Evolutionary conservation across 2,797 vertebrate species (phyloP).

Genomic region (Parauchenoglanis punctatus): DNA sequence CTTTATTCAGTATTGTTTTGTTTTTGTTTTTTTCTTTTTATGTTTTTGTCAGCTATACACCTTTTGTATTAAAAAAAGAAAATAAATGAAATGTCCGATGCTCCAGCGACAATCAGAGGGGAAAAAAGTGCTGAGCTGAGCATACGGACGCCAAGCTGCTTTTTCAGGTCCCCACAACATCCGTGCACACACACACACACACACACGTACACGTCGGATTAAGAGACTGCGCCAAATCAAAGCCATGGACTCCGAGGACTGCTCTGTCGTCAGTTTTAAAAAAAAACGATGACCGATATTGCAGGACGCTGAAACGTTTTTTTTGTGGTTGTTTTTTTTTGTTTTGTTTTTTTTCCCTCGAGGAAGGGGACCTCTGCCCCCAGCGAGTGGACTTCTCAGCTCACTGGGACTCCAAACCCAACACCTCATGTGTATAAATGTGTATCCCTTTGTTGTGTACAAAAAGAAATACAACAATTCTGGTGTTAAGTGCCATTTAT

Average conservation of each 20-base stretch:
- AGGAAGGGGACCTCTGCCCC: constrained; percentile 10
- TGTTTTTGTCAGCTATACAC: constrained; percentile 44
- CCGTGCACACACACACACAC: constrained; percentile 9
- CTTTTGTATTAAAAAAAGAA: constrained; percentile 8
- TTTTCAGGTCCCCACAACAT: constrained; percentile 45
- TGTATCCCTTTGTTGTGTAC: constrained; percentile 53
- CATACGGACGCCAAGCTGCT: constrained; percentile 66
- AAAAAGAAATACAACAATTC: constrained; percentile 56
- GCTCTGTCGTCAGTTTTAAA: neutral
- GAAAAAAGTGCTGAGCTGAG: constrained; percentile 57
- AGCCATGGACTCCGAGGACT: constrained; percentile 30
- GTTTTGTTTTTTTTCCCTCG: neutral
- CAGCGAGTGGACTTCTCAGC: neutral
- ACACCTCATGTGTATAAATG: constrained; percentile 57
- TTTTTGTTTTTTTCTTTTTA: constrained; percentile 37
- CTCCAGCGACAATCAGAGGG: constrained; percentile 72
- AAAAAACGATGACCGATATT: neutral
- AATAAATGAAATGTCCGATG: constrained; percentile 43
- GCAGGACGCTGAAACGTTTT: neutral
- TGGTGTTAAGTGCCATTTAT: constrained; percentile 84
- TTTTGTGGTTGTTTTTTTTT: neutral
- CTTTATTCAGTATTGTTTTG: neutral
- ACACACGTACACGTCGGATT: neutral
- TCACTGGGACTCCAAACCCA: constrained; percentile 28
- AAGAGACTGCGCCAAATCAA: constrained; percentile 57